These are phyloP conservation scores for Trichonephila clavipes DNA, from an alignment of 1,140 invertebrate genomes.

Conservation along the genomic window DNA sequence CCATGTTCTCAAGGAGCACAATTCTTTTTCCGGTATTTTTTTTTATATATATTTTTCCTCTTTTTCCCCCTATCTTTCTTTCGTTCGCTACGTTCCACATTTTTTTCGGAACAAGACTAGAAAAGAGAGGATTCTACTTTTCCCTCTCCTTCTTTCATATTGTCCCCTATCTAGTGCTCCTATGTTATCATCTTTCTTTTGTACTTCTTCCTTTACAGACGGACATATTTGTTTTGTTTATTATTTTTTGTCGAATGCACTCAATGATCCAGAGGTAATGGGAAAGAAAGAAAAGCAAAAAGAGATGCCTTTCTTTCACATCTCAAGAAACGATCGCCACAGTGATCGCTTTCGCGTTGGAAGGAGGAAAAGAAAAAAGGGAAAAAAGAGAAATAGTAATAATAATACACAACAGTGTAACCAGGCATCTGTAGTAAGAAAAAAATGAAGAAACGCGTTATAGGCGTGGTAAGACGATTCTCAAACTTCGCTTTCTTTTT, in stretches of 20 bases:
- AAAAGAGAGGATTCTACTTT: conserved; percentile 1
- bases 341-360: not conserved
- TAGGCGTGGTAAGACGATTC: no score
- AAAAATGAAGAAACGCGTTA: conserved; percentile 68
- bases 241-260: conserved; percentile 54
- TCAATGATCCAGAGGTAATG: not conserved
- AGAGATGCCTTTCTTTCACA: not conserved
- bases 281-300: not conserved
- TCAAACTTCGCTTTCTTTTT: conserved; percentile 66
- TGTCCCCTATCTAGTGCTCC: not conserved
- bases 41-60: not conserved
- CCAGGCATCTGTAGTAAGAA: not conserved
- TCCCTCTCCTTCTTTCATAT: not conserved
- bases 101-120: conserved; percentile 62
- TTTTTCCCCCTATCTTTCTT: not conserved
- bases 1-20: conserved; percentile 50
- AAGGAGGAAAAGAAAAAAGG: not conserved
- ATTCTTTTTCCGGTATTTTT: conserved; percentile 56
- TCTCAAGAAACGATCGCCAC: conserved; percentile 66
- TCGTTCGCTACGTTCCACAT: conserved; percentile 48
- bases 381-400: not conserved
- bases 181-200: conserved; percentile 37
- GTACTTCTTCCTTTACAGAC: not conserved
- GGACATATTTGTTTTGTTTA: conserved; percentile 71
- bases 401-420: conserved; percentile 29